phyloP scores from a whole-genome alignment of 1,140 invertebrate genomes.

The Tyrophagus putrescentiae region DNA sequence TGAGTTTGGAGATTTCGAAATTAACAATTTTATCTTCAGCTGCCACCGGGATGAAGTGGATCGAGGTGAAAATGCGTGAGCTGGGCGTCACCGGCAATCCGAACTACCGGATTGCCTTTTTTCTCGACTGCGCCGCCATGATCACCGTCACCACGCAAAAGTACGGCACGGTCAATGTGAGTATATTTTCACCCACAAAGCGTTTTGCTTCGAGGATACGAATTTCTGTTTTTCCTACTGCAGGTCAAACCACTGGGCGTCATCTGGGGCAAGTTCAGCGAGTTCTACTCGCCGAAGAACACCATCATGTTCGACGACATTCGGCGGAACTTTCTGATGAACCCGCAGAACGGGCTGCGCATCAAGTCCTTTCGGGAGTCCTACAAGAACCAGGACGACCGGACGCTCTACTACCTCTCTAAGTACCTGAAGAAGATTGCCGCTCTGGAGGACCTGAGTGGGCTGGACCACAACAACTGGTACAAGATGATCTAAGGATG shows the following conservation, averaged over 20 bases:
- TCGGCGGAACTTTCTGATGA: constrained; percentile 93
- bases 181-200: constrained; percentile 25
- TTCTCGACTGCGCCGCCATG: constrained; percentile 80
- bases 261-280: constrained; percentile 86
- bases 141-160: constrained; percentile 77
- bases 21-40: constrained; percentile 43
- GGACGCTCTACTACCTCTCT: constrained; percentile 63
- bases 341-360: constrained; percentile 74
- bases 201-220: constrained; percentile 7
- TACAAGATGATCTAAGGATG: constrained; percentile 36
- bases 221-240: constrained; percentile 30
- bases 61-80: constrained; percentile 89
- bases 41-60: constrained; percentile 95
- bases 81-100: constrained; percentile 65
- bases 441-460: constrained; percentile 60
- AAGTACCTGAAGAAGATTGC: constrained; percentile 62
- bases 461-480: constrained; percentile 78
- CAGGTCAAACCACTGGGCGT: constrained; percentile 88
- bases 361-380: constrained; percentile 80
- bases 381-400: constrained; percentile 68
- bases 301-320: constrained; percentile 98
- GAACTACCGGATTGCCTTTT: constrained; percentile 82
- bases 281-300: constrained; percentile 65
- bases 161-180: constrained; percentile 74
- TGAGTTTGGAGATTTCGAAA: constrained; percentile 1